A percentile compares a stretch with the other conserved stretches of the same genome.
Evolutionary conservation across 2,888 invertebrate genomes (phyloP).

Genomic region (Andrena camellia): DNA sequence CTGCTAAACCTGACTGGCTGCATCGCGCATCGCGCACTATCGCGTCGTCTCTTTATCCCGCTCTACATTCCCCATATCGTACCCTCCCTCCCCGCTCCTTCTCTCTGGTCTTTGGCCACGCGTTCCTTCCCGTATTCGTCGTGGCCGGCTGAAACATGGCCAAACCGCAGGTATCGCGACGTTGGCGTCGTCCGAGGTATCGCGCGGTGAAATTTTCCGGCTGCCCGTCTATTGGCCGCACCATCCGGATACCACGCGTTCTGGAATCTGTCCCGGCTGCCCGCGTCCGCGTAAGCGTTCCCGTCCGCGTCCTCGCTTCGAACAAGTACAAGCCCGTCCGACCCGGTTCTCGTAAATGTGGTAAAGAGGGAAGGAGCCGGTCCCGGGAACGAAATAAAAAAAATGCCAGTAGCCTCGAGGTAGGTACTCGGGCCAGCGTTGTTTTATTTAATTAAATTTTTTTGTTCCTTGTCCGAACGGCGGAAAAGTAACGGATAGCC

Average conservation of each 20-base stretch:
- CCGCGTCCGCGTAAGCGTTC: neutral
- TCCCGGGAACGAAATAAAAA: slow-evolving; percentile 24
- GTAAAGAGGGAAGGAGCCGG: slow-evolving; percentile 34
- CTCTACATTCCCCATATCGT: slow-evolving; percentile 23
- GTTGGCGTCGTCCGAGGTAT: slow-evolving; percentile 60
- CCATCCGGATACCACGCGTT: slow-evolving; percentile 10
- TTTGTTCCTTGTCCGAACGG: neutral
- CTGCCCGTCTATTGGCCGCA: slow-evolving; percentile 3
- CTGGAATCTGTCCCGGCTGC: slow-evolving; percentile 51
- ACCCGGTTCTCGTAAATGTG: slow-evolving; percentile 8
- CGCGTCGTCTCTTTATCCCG: slow-evolving; percentile 44
- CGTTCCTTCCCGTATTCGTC: slow-evolving; percentile 60
- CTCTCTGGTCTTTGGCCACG: slow-evolving; percentile 23
- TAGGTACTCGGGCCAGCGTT: slow-evolving; percentile 5
- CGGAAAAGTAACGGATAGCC: slow-evolving; percentile 27
- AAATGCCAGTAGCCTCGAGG: slow-evolving; percentile 5
- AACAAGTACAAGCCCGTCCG: slow-evolving; percentile 8
- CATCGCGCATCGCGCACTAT: slow-evolving; percentile 25
- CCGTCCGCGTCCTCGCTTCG: neutral
- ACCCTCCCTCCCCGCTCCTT: neutral
- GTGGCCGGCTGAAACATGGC: slow-evolving; percentile 77
- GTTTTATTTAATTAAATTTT: slow-evolving; percentile 57
- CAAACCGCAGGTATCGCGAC: slow-evolving; percentile 79
- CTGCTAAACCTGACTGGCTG: slow-evolving; percentile 43
- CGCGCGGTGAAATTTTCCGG: slow-evolving; percentile 72